These are phyloP conservation scores for Rhinoraja longicauda DNA, from an alignment of 2,797 vertebrate species.

Conservation along the genomic window DNA sequence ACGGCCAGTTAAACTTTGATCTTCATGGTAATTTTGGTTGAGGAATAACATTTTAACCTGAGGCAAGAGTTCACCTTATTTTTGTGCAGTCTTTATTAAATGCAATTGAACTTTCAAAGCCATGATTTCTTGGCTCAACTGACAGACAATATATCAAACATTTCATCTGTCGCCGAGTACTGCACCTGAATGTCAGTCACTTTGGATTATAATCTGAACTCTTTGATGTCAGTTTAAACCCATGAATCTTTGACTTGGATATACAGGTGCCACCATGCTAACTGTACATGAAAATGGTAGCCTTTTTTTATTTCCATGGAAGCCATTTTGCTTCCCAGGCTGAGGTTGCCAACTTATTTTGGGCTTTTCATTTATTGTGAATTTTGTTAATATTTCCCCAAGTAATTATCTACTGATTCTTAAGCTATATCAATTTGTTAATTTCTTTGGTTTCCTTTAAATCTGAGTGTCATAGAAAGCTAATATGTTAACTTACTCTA, in stretches of 20 bases:
- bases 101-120: neutral
- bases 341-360: neutral
- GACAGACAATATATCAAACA: neutral
- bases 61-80: neutral
- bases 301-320: neutral
- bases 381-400: neutral
- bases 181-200: neutral
- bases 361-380: neutral
- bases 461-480: neutral
- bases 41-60: neutral
- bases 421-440: neutral
- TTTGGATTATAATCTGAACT: neutral
- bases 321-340: neutral
- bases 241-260: neutral
- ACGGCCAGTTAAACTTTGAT: neutral
- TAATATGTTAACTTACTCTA: neutral
- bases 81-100: neutral
- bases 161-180: neutral
- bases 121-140: neutral
- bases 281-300: no score
- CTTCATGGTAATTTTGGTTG: neutral
- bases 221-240: neutral
- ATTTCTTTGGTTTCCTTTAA: neutral
- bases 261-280: neutral
- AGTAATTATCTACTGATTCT: neutral